Evolutionary conservation across 2,888 invertebrate species (phyloP).

Genomic region (Stenurella melanura): DNA sequence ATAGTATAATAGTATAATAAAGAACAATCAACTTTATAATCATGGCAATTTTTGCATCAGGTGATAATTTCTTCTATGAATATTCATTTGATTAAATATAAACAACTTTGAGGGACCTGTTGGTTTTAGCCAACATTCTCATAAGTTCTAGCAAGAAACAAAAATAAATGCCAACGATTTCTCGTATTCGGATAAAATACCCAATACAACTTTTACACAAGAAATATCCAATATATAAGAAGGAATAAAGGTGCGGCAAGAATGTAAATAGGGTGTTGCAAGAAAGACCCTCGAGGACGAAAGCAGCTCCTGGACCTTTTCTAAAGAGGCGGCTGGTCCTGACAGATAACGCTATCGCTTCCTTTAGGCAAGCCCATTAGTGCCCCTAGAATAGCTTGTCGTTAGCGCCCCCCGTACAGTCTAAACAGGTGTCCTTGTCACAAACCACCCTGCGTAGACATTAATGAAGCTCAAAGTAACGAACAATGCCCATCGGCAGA

Average conservation of each 20-base stretch:
- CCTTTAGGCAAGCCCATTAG: conserved; percentile 69
- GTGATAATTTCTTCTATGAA: too few species aligned
- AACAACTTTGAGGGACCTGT: too few species aligned
- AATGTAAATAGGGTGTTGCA: conserved; percentile 58
- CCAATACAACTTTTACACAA: neutral
- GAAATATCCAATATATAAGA: conserved; percentile 22
- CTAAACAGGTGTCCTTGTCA: conserved; percentile 71
- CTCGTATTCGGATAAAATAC: neutral
- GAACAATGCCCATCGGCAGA: conserved; percentile 56
- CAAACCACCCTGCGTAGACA: conserved; percentile 59
- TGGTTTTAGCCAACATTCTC: too few species aligned
- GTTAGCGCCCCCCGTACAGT: conserved; percentile 65
- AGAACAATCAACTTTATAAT: too few species aligned
- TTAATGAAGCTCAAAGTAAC: conserved; percentile 63
- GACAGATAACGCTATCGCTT: conserved; percentile 72
- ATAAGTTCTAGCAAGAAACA: too few species aligned
- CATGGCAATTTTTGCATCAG: too few species aligned
- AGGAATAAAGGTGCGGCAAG: conserved; percentile 32
- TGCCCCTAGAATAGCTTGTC: conserved; percentile 67
- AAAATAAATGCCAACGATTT: too few species aligned
- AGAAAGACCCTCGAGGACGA: conserved; percentile 51
- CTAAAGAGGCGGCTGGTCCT: conserved; percentile 66
- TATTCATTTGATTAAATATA: too few species aligned
- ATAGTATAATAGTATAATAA: too few species aligned
- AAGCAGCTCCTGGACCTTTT: conserved; percentile 60